These are phyloP conservation scores for Pao palembangensis DNA, from an alignment of 2,113 vertebrate genomes.

Conservation along the genomic window DNA sequence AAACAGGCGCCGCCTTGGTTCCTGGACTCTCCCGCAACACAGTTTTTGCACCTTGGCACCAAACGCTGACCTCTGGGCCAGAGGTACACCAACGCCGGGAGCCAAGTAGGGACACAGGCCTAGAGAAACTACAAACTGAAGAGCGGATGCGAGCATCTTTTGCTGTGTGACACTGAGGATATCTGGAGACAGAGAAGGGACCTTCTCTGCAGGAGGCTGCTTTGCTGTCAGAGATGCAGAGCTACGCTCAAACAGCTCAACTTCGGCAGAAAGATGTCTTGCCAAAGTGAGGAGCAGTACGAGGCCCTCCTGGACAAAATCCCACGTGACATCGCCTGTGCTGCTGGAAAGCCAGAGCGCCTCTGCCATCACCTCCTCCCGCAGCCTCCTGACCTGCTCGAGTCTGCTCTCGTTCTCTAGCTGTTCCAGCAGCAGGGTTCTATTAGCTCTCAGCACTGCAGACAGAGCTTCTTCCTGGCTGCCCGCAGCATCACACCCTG, in stretches of 20 bases:
- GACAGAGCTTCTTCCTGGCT: slow-evolving; percentile 69
- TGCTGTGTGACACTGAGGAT: slow-evolving; percentile 83
- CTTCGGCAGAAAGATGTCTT: slow-evolving; percentile 68
- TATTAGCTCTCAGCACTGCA: slow-evolving; percentile 73
- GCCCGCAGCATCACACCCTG: slow-evolving; percentile 40
- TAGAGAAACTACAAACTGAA: slow-evolving; percentile 84
- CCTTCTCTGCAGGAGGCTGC: slow-evolving; percentile 65
- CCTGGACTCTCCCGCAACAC: not conserved
- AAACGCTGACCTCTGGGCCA: slow-evolving; percentile 77
- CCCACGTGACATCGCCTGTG: slow-evolving; percentile 75
- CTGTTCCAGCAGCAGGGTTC: slow-evolving; percentile 66
- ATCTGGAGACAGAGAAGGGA: slow-evolving; percentile 83
- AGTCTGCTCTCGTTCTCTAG: slow-evolving; percentile 66
- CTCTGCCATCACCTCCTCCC: slow-evolving; percentile 43
- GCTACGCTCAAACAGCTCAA: slow-evolving; percentile 62
- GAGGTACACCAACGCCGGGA: slow-evolving; percentile 80
- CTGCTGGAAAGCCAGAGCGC: slow-evolving; percentile 55
- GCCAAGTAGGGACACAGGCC: slow-evolving; percentile 83
- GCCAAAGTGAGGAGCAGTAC: slow-evolving; percentile 78
- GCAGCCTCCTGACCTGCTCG: slow-evolving; percentile 54
- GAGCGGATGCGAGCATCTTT: slow-evolving; percentile 70
- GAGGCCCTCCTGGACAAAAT: slow-evolving; percentile 78
- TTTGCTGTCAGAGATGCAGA: slow-evolving; percentile 37
- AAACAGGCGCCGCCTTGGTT: slow-evolving; percentile 60
- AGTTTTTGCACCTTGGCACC: slow-evolving; percentile 69